Base-by-base conservation (phyloP, 2,113 vertebrate genomes). In the Loxodonta africana region DNA sequence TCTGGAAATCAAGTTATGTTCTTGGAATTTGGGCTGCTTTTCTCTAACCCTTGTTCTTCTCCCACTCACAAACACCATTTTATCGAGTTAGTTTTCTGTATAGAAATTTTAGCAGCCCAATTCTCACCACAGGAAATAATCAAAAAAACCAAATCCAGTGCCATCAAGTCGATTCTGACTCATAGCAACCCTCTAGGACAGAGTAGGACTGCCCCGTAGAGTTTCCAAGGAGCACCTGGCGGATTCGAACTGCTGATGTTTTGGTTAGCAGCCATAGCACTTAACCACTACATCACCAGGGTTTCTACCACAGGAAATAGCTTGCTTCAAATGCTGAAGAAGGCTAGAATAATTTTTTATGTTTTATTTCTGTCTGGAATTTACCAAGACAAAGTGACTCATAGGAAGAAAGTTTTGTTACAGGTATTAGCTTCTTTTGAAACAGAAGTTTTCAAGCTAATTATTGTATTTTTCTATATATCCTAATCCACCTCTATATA, bases 291-390 rank as follows among this genome's bases (percentile, higher is more conserved):
- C 37, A 37, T 37, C 37, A 37, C 37, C 37, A 37, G 37, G 37
- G 37, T 37, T 37, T 37, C 37, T 37, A 94, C n/a, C 44, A 46
- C 11, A 83, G 28, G 0, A 82, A 83, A 92, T 2, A n/a, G 11
- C 44, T 89, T 25, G 28, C 48, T 81, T 91, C 37, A 28, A 60
- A 80, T 71, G 12, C 30, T 96, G 81, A 74, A 89, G 44, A 89
- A 81, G 83, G 11, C 25, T 21, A 41, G 48, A 65, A 63, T 30
- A 71, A 86, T 73, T 21, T 83, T 80, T 71, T 69, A 74, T 65
- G 8, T 85, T 23, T 86, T 95, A 14, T 71, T 97, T 95, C 82
- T 84, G 17, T 84, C 89, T 96, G 23, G 26, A 74, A 69, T 91
- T 73, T 91, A 80, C 71, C 60, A 90, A 69, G 63, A 71, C n/a